Evolutionary conservation across 1,140 invertebrate species (phyloP), one percentile per base, ranked within the genome.

Genomic region (Rhizoglyphus robini): DNA sequence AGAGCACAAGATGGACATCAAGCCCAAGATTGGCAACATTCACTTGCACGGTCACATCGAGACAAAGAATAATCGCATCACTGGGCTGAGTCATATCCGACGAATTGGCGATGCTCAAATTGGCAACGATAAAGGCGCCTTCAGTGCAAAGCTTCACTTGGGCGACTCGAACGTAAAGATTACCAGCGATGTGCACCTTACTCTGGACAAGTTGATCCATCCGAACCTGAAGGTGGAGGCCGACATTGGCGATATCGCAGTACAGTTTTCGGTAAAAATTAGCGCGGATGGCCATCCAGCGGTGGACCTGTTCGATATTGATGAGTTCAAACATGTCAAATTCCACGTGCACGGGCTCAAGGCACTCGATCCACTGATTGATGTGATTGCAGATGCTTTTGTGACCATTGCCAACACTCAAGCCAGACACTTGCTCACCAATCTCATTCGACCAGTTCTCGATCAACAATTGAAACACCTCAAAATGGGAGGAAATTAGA

Each of bases 181-280:
- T 1, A 18, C 18, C 54, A 25, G 5, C 31, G 18, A 64, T 23
- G 18, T 51, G 18, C 18, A 36, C 20, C 1, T 48, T 2, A 31
- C 29, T n/a, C 5, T 64, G 2, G 30, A 20, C n/a, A 3, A 49
- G 18, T 4, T 20, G 11, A 2, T 63, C 11, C 41, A 63, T 15
- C 27, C 41, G 20, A 4, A 63, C 32, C 23, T 46, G 11, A 57
- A 57, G 3, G 29, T 54, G 18, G 63, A 64, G 5, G 20, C n/a
- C 25, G 63, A 64, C n/a, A 49, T 64, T 30, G 63, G 63, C n/a
- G 30, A 64, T 23, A 51, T 64, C 41, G 46, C 34, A n/a, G 29
- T 64, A 1, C 34, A 36, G 20, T 30, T 49, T 29, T 18, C 23
- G 4, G 18, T 51, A 1, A 25, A 3, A 1, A 49, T 64, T 2